Evolutionary conservation across 2,888 invertebrate genomes (phyloP).

Genomic region (Ophion obscuratus): DNA sequence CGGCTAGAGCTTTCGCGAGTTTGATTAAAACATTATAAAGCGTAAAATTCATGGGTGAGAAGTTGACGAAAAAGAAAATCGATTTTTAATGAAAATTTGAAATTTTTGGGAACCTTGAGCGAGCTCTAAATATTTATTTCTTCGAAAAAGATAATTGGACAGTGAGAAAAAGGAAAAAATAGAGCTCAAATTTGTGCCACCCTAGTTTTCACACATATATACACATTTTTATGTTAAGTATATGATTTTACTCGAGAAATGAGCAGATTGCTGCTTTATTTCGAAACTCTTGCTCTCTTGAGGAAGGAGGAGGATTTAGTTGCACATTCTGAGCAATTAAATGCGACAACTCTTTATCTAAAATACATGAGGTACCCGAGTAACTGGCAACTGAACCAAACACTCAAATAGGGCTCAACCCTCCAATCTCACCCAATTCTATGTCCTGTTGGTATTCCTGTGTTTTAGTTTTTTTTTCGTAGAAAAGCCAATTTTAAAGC

Average conservation of each 20-base stretch:
- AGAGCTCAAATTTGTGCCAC: too few relatives aligned
- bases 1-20: too few relatives aligned
- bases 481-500: slow-evolving; percentile 1
- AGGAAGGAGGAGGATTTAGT: neutral
- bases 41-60: too few relatives aligned
- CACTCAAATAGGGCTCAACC: slow-evolving; percentile 13
- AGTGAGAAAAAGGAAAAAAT: too few relatives aligned
- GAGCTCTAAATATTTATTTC: too few relatives aligned
- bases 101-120: too few relatives aligned
- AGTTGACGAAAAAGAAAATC: too few relatives aligned
- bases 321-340: neutral
- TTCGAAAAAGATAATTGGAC: too few relatives aligned
- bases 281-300: slow-evolving; percentile 17
- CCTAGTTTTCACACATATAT: too few relatives aligned
- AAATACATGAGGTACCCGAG: neutral
- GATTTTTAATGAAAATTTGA: too few relatives aligned
- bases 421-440: slow-evolving; percentile 14
- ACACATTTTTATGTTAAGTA: neutral
- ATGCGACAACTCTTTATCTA: slow-evolving; percentile 16
- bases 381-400: slow-evolving; percentile 8
- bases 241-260: slow-evolving; percentile 20
- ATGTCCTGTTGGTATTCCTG: neutral
- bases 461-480: slow-evolving; percentile 2
- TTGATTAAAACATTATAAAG: too few relatives aligned
- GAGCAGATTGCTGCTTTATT: slow-evolving; percentile 52